phyloP scores from a whole-genome alignment of 2,797 vertebrate genomes.

The Cyclopterus lumpus region DNA sequence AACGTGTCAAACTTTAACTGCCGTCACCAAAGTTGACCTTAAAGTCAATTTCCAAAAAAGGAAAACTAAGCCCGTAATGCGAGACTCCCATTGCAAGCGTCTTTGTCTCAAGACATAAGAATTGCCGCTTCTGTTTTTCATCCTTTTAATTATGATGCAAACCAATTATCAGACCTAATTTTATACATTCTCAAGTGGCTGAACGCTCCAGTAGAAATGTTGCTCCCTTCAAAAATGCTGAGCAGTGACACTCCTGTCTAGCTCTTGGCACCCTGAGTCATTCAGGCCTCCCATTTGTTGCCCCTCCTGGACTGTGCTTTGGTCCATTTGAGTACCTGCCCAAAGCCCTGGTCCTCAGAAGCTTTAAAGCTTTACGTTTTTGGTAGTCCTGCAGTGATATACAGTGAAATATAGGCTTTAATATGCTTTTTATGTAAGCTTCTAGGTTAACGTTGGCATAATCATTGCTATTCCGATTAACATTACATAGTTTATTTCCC shows the following conservation, averaged over 20 bases:
- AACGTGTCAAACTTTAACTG: constrained; percentile 31
- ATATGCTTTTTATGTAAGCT: constrained; percentile 15
- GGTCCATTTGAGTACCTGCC: constrained; percentile 8
- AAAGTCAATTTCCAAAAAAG: constrained; percentile 32
- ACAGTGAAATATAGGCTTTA: not conserved
- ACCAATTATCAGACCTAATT: constrained; percentile 11
- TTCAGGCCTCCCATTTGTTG: not conserved
- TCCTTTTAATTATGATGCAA: constrained; percentile 8
- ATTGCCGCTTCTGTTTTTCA: not conserved
- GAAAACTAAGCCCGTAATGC: not conserved
- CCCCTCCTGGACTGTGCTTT: not conserved
- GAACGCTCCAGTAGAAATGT: constrained; percentile 1
- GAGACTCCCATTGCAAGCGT: constrained; percentile 21
- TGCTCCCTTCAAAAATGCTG: not conserved
- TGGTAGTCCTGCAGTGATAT: not conserved
- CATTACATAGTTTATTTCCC: not conserved
- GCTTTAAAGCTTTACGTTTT: constrained; percentile 7
- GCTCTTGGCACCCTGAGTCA: not conserved
- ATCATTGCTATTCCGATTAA: not conserved
- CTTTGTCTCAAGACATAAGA: constrained; percentile 4
- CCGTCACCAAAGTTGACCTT: constrained; percentile 27
- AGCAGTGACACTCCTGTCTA: not conserved
- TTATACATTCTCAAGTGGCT: not conserved
- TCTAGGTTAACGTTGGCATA: not conserved
- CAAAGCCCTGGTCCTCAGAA: not conserved